Base-by-base conservation (phyloP, 1,140 invertebrate species). In the Lasioglossum albipes region DNA sequence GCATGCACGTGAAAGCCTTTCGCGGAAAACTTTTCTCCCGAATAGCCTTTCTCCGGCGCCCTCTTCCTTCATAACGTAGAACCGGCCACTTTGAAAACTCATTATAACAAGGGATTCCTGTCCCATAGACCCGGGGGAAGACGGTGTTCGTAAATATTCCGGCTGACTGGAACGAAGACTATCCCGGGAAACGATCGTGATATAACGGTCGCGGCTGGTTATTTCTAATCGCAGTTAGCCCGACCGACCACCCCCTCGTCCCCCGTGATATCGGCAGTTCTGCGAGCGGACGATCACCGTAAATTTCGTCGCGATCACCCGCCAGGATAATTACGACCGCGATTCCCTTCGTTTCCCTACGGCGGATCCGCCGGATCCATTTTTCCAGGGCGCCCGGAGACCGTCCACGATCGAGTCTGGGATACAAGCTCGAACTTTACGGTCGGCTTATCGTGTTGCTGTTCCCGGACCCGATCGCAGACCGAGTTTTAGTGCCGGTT, bases 21-120 rank as follows among this genome's bases (percentile, higher is more conserved):
- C 41, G 59, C n/a, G 73, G 42, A 68, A 84, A 66, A 75, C 62
- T 84, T 84, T 61, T 27, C 22, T 49, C 77, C 54, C 49, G 62
- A 76, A 73, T 12, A 45, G 45, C 61, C 61, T 71, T 65, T 22
- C n/a, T 7, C 22, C 7, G 9, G 20, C n/a, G 41, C 57, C 13
- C 69, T n/a, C 10, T 27, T 52, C 9, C 6, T 20, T 31, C 31
- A 13, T 59, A 71, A 71, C 71, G 45, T 42, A 54, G 18, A 57
- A n/a, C 42, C 54, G 54, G 13, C n/a, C 20, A 62, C 62, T 68
- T 75, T 45, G 62, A 36, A 57, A 70, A 78, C 71, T 85, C 70
- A 67, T 85, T 85, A 78, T 62, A 82, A 71, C 67, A 52, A 41
- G 36, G 75, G 59, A 77, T 81, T 62, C 69, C 36, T 27, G 13